Base-by-base conservation (phyloP, 2,888 invertebrate species). In the Rotaria magnacalcarata region DNA sequence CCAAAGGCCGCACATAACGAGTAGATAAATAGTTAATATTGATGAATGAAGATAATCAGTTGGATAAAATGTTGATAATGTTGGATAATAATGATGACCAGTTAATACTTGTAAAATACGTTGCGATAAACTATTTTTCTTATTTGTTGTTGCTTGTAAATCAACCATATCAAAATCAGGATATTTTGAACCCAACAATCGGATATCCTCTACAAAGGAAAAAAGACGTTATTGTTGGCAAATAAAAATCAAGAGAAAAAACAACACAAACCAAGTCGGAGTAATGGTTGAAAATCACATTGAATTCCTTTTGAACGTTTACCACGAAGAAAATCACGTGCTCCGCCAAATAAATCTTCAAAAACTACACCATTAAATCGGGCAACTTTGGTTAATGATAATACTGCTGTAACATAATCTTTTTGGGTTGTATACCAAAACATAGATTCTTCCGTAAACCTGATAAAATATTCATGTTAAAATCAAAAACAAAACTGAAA, bases 91-190 rank as follows among this genome's bases (percentile, higher is more conserved):
- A n/a, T 80, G 43, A 80, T 80, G 80, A 47, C 80, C 80, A 80
- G 80, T 80, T 80, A 80, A n/a, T n/a, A 80, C 47, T 47, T 80
- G 43, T 47, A 34, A 21, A n/a, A 80, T 43, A 80, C 47, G 47
- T 47, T 80, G 80, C 34, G 67, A 14, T 8, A 21, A 47, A 11
- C 47, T 47, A n/a, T 3, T 47, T 24, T 80, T 47, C 47, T 80
- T 80, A 47, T 5, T 24, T 24, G 80, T 47, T 86, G 85, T 54
- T 41, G 75, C 75, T 34, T 85, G 86, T 60, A 86, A 60, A 54
- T 86, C 86, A 34, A 85, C 85, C 86, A 86, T 86, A 60, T 86
- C 86, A 47, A 86, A 74, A 74, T 86, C 85, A 3, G 86, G 86
- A 86, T 86, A 86, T 47, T 86, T 86, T 86, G 52, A 85, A n/a